Evolutionary conservation across 1,140 invertebrate genomes (phyloP).

Genomic region (Capitella teleta): DNA sequence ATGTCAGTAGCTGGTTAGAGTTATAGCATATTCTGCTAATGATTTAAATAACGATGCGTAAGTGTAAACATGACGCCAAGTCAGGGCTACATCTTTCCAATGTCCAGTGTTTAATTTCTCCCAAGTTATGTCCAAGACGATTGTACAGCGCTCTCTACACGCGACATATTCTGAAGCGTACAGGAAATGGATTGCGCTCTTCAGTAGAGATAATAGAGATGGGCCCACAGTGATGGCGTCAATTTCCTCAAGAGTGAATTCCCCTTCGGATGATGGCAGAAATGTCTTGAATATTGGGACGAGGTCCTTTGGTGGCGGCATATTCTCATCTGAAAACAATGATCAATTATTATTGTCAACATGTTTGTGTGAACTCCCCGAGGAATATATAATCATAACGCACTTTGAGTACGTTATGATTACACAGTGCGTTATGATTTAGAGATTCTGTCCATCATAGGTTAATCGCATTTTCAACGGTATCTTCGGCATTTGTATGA

Average conservation of each 20-base stretch:
- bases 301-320: too few species aligned
- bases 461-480: too few species aligned
- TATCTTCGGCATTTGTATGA: too few species aligned
- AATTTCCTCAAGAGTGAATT: background rate
- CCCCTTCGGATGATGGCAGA: background rate
- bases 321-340: too few species aligned
- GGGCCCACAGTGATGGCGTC: background rate
- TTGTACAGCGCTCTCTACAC: constrained; percentile 14
- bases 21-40: constrained; percentile 16
- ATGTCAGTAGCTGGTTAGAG: constrained; percentile 1
- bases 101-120: constrained; percentile 72
- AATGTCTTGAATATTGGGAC: too few species aligned
- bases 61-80: constrained; percentile 45
- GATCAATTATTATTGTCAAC: too few species aligned
- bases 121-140: constrained; percentile 59
- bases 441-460: too few species aligned
- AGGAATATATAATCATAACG: too few species aligned
- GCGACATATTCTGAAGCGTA: background rate
- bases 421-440: too few species aligned
- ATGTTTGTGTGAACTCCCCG: too few species aligned
- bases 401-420: too few species aligned
- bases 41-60: constrained; percentile 46
- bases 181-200: background rate
- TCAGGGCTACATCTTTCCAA: constrained; percentile 62
- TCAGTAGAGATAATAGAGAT: background rate